Evolutionary conservation across 1,140 invertebrate species (phyloP), one percentile per base, ranked within the genome.

Genomic region (Drosophila athabasca): DNA sequence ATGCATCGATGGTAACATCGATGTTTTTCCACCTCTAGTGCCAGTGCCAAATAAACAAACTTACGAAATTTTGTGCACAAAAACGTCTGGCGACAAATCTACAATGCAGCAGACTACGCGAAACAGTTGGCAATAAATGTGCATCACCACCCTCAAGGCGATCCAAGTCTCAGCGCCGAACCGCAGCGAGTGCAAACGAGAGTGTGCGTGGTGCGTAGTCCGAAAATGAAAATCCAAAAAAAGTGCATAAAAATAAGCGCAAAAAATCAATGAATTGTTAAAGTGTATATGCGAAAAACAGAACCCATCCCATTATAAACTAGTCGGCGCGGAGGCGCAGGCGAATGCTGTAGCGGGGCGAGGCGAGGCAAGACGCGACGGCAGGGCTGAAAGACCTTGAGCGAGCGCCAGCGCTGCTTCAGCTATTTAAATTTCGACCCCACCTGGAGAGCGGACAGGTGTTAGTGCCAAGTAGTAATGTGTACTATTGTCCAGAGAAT

Each of bases 371-470:
- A 55, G 19, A 24, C 57, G 49, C 50, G 35, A 58, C 48, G 41
- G 48, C 65, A 48, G 57, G 43, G 46, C 60, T 13, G 35, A 77
- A 76, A 78, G 72, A 78, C 76, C 76, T 78, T 78, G 76, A 71
- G 57, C 66, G 15, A 50, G 8, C 60, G 51, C 35, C 50, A 61
- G 29, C 26, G 52, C 58, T 53, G 70, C 54, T 53, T 77, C 35
- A 39, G 35, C 75, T 77, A 77, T 77, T 77, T 77, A 74, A 64
- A 74, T 73, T 70, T 69, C 61, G 55, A 87, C 82, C 82, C 81
- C 81, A 85, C 82, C 81, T 81, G 82, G 79, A 62, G 59, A 67
- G 48, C 78, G 62, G 81, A 85, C 81, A 87, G 82, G 82, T 87
- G 82, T 81, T 85, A 76, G 54, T 66, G 31, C 51, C 60, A 62